Conservation (phyloP, 1,140 invertebrate species). For the Phortica variegata region DNA sequence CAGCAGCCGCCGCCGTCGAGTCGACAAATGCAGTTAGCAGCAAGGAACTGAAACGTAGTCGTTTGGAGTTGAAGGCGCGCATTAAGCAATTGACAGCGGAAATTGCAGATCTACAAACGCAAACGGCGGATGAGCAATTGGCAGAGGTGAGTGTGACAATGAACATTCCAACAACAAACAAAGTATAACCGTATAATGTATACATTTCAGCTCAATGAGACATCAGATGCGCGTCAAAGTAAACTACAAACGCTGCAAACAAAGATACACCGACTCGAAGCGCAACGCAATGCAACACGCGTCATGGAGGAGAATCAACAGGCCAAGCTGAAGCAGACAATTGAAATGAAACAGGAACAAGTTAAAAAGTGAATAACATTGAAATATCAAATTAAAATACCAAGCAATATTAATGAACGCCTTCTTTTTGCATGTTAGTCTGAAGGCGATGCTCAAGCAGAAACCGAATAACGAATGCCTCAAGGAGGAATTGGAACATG, state of each 20-base stretch:
- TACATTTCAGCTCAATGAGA: no score
- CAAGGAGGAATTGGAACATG: constrained; percentile 63
- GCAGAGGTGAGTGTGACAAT: no score
- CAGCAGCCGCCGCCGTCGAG: no score
- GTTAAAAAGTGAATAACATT: constrained; percentile 32
- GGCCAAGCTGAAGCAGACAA: constrained; percentile 53
- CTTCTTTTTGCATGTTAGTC: constrained; percentile 39
- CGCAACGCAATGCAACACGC: constrained; percentile 51
- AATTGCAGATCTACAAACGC: not conserved
- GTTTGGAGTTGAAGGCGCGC: constrained; percentile 22
- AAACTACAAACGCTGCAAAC: constrained; percentile 35
- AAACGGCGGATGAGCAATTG: no score
- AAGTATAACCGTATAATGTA: no score
- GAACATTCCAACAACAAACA: no score
- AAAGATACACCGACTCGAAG: constrained; percentile 47
- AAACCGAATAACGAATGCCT: constrained; percentile 59
- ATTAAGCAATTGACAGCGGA: constrained; percentile 2
- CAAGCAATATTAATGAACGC: not conserved
- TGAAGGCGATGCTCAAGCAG: constrained; percentile 61
- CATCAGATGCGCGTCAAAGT: no score
- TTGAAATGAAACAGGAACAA: constrained; percentile 55
- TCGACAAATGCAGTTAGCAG: no score
- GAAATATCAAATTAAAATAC: no score
- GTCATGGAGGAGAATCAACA: constrained; percentile 57
- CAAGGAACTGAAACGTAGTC: not conserved